Base-by-base conservation (phyloP, 2,888 invertebrate genomes). In the Chalcis sispes region DNA sequence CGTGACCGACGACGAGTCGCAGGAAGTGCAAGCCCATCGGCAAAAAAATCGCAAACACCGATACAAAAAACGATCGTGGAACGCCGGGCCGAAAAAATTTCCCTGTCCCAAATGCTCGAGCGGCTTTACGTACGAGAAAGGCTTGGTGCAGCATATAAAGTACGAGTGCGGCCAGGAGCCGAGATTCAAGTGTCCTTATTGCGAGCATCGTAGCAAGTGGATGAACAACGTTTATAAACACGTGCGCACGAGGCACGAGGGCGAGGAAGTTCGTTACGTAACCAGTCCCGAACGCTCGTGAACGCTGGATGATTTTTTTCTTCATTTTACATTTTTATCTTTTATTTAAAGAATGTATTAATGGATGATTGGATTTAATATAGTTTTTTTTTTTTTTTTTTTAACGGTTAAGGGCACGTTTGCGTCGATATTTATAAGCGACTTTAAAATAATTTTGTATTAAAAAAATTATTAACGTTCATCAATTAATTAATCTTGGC, bases 161-260 rank as follows among this genome's bases (percentile, higher is more conserved):
- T 86, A 85, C 80, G 89, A 89, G 77, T 89, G 89, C 73, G 89
- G 89, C 8, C 85, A 86, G 62, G 83, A 83, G 48, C 89, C 88
- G 1, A 82, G 87, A 72, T 89, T 88, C 82, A 83, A 83, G 77
- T 89, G 89, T 66, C 86, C 87, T 18, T 86, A 85, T 72, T 89
- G 89, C 79, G 80, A 85, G 0, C 65, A 84, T 2, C 81, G 81
- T 18, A 85, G 84, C 80, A 87, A 87, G 67, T 84, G 84, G 52
- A 86, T 85, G 10, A 85, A 84, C 0, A 84, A 85, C 62, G 80
- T 87, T 52, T 84, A 86, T 48, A 82, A 79, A 36, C 87, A 87
- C 76, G 83, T 87, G 2, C 80, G 85, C 27, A 83, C 81, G 78
- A 85, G 83, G 56, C 87, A 87, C 79, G 81, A 66, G 5, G 75